A percentile compares a stretch with the other conserved stretches of the same genome.
Conservation (phyloP, 2,888 invertebrate species). For the Oscheius myriophilus region DNA sequence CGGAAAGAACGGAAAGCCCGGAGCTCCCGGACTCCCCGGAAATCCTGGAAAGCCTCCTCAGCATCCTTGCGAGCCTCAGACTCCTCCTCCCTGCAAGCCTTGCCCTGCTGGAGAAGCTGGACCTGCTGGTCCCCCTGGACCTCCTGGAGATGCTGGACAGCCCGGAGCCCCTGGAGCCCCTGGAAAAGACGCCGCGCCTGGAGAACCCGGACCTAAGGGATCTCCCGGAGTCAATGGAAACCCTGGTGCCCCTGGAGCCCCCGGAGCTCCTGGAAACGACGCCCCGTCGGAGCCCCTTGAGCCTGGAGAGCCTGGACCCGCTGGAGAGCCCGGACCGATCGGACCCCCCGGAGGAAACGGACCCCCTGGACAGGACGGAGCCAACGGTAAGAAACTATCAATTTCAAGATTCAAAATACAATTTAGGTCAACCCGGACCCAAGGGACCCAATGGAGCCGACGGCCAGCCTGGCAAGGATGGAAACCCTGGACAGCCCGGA, state of each 20-base stretch:
- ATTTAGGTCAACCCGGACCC: conserved; percentile 22
- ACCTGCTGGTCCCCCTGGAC: conserved; percentile 54
- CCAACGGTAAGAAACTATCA: conserved; percentile 20
- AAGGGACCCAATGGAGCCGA: conserved; percentile 31
- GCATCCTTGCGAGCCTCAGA: conserved; percentile 63
- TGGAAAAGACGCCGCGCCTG: conserved; percentile 50
- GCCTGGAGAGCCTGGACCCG: conserved; percentile 47
- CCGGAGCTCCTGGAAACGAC: conserved; percentile 51
- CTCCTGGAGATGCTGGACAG: conserved; percentile 6
- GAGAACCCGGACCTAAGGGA: conserved; percentile 41
- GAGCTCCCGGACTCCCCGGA: conserved; percentile 33
- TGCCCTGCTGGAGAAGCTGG: conserved; percentile 50
- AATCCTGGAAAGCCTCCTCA: conserved; percentile 51
- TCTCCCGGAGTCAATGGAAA: no score
- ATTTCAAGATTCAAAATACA: not conserved
- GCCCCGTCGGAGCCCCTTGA: not conserved
- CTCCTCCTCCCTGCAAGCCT: conserved; percentile 62
- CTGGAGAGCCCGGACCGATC: conserved; percentile 42
- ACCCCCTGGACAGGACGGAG: conserved; percentile 33
- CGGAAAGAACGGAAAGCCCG: conserved; percentile 26
- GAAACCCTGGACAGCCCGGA: conserved; percentile 36
- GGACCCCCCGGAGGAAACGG: conserved; percentile 31
- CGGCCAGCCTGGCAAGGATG: conserved; percentile 34
- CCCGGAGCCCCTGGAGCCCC: conserved; percentile 29
- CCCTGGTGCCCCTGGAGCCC: conserved; percentile 36